Evolutionary conservation across 2,113 vertebrate genomes (phyloP), one percentile per base, ranked within the genome.

Genomic region (Sylvilagus bachmani): DNA sequence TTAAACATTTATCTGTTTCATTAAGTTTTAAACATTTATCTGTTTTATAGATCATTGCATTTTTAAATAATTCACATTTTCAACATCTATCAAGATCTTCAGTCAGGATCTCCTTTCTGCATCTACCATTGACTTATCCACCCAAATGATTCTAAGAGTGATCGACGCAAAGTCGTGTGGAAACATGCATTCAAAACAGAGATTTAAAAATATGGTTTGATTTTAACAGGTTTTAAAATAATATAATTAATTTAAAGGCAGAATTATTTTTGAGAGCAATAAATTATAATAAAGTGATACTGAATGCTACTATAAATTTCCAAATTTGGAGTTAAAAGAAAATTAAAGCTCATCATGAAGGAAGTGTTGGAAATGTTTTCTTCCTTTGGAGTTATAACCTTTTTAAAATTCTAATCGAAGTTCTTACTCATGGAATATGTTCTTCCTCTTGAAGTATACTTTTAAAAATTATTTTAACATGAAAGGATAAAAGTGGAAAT

Each of bases 11-110:
- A n/a, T n/a, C n/a, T n/a, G n/a, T 53, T 21, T 69, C n/a, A 75
- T 75, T 94, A 33, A 55, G 86, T 81, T 73, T 85, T 55, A 81
- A 75, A 19, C 10, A 19, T 62, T 92, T 89, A 69, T 91, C 62
- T 44, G 31, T 53, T 17, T 64, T 70, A 82, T 55, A 3, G 38
- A 51, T 78, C 5, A 9, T 9, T 90, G 17, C 82, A 53, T 64
- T 83, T 58, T 24, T 95, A 77, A 78, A 86, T 61, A 77, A 55
- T 49, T 91, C 61, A 78, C 53, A 62, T 25, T 31, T 90, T 91
- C 62, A 91, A 17, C 7, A 13, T 70, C 11, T 64, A 3, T 91
- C 6, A 73, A 53, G 55, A 67, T 21, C 73, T n/a, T 93, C 25
- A 78, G 3, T 22, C 27, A 70, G 55, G 0, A 5, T 69, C 53